phyloP scores from a whole-genome alignment of 2,888 invertebrate genomes.

The Tholera decimalis region DNA sequence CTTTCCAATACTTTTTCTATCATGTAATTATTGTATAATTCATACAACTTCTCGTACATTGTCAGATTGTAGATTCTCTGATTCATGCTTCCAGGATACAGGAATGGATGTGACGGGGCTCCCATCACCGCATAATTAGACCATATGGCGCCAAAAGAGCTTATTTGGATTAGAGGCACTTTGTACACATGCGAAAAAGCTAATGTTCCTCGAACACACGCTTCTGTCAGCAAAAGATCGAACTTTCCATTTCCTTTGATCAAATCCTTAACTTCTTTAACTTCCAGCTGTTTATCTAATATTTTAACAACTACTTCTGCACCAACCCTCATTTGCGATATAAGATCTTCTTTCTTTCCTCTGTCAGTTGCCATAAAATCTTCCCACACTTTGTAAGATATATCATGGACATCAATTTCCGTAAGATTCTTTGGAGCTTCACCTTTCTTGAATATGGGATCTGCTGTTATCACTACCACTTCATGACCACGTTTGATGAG shows the following conservation, averaged over 20 bases:
- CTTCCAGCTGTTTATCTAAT: constrained; percentile 59
- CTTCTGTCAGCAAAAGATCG: constrained; percentile 74
- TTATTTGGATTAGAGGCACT: constrained; percentile 73
- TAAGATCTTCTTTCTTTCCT: constrained; percentile 46
- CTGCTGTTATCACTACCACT: constrained; percentile 78
- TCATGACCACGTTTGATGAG: constrained; percentile 82
- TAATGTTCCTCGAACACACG: constrained; percentile 55
- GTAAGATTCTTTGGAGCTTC: constrained; percentile 72
- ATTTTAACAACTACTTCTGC: constrained; percentile 32
- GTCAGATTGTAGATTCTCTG: constrained; percentile 70
- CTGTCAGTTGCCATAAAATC: constrained; percentile 21
- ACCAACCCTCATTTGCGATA: constrained; percentile 37
- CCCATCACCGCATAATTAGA: constrained; percentile 67
- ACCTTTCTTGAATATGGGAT: constrained; percentile 73
- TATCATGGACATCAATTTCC: constrained; percentile 78
- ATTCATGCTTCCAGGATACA: constrained; percentile 65
- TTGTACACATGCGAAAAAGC: constrained; percentile 68
- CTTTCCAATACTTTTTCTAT: constrained; percentile 16
- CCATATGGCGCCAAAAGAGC: constrained; percentile 67
- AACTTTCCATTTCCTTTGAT: constrained; percentile 65
- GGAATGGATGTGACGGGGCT: constrained; percentile 69
- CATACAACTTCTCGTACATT: constrained; percentile 66
- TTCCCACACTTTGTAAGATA: constrained; percentile 65
- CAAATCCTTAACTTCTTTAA: constrained; percentile 63
- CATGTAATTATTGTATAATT: constrained; percentile 59